Percentiles rank a stretch among this genome's conserved stretches.
These are phyloP conservation scores for Colius striatus DNA, from an alignment of 2,113 vertebrate genomes.

Conservation along the genomic window DNA sequence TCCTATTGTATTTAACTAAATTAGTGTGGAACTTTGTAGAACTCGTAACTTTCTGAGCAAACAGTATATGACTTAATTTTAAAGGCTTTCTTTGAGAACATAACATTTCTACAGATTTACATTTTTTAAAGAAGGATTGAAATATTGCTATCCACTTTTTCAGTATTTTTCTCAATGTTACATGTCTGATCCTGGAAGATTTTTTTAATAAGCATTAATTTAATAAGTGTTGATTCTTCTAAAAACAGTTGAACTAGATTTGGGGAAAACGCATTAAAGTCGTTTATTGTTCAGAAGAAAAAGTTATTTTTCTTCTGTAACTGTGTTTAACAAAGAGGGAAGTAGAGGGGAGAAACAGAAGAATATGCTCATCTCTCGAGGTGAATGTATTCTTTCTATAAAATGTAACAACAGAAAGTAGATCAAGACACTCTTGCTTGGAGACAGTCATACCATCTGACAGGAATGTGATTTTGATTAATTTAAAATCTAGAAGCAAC, in stretches of 20 bases:
- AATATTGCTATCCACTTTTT: neutral
- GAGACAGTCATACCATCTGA: neutral
- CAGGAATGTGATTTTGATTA: slow-evolving; percentile 26
- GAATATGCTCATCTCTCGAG: neutral
- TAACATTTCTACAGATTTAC: neutral
- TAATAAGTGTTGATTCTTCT: neutral
- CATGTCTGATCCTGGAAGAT: neutral
- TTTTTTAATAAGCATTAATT: neutral
- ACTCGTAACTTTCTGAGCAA: neutral
- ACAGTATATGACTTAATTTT: neutral
- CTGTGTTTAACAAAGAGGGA: neutral
- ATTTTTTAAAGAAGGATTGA: neutral
- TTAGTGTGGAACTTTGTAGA: neutral
- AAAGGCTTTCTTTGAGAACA: neutral
- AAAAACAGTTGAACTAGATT: neutral
- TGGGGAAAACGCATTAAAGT: neutral
- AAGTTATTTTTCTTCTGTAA: neutral
- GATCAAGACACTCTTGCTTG: neutral
- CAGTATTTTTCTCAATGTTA: neutral
- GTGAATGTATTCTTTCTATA: neutral
- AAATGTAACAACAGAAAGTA: neutral
- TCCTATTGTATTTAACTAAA: neutral
- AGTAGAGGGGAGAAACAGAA: neutral
- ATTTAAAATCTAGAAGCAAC: slow-evolving; percentile 19
- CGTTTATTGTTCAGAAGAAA: neutral